Evolutionary conservation across 1,140 invertebrate genomes (phyloP), one percentile per base, ranked within the genome.

Genomic region (Trichonephila clavipes): DNA sequence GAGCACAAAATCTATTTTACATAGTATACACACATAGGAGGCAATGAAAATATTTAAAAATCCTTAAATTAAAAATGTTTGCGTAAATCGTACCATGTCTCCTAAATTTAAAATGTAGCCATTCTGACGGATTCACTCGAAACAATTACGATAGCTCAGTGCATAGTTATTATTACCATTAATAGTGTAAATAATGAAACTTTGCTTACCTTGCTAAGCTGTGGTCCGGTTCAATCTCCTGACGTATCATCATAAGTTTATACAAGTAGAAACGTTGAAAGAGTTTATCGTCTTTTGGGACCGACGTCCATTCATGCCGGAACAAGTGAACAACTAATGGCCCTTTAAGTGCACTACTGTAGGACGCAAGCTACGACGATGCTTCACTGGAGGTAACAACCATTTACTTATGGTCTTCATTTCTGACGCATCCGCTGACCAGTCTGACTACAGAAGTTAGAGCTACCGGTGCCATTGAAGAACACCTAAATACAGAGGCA

Each of bases 401-500:
- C 92, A 93, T 88, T 93, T 93, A 82, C 92, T 82, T 58, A 88
- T 40, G 86, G 92, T 82, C 86, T 81, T 62, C 92, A 93, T 93
- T 21, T 86, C 92, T 69, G 85, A 62, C 58, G 16, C n/a, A 34
- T 16, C n/a, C 44, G 62, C 16, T 24, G 28, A 87, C 83, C 62
- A 72, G 83, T 69, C 64, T 59, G 82, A 59, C 28, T 64, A 77
- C 81, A 59, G 8, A 87, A 59, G 40, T 58, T 14, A 72, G 24
- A 92, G 66, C 91, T 92, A 92, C 91, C 91, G 91, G 62, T 87
- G 83, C 91, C 91, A 92, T 92, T 92, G 91, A 58, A 82, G 61
- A 85, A 40, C 62, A 92, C 90, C 51, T 5, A 85, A 62, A 51
- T 59, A 92, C 44, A 86, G 82, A 92, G 82, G 90, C 89, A 91